Percentiles rank a stretch among this genome's conserved stretches.
phyloP scores from a whole-genome alignment of 1,140 invertebrate genomes.

The Gonioctena quinquepunctata region DNA sequence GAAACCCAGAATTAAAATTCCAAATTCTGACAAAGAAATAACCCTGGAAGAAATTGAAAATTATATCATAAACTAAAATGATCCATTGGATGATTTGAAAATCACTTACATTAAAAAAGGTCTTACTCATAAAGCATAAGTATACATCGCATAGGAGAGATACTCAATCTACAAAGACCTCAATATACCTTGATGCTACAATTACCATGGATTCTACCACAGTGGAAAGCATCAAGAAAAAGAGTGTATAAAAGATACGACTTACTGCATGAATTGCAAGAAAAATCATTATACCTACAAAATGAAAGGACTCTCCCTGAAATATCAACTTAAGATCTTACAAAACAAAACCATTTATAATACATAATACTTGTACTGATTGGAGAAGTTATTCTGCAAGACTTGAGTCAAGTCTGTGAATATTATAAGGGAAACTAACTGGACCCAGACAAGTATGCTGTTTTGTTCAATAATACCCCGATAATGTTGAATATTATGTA shows the following conservation, averaged over 20 bases:
- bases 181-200: constrained; percentile 5
- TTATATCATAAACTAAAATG: background rate
- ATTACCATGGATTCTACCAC: background rate
- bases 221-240: too few species aligned
- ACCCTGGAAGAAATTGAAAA: background rate
- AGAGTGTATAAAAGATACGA: too few species aligned
- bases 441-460: background rate
- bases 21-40: background rate
- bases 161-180: constrained; percentile 5
- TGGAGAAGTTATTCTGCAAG: background rate
- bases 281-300: too few species aligned
- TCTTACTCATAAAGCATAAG: background rate
- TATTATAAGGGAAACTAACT: background rate
- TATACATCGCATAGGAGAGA: constrained; percentile 10
- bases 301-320: too few species aligned
- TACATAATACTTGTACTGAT: background rate
- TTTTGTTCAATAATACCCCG: background rate
- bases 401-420: background rate
- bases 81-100: background rate
- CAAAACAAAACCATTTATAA: too few species aligned
- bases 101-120: too few species aligned
- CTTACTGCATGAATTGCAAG: too few species aligned
- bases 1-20: too few species aligned
- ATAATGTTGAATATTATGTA: too few species aligned
- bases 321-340: too few species aligned